Conservation (phyloP, 2,888 invertebrate genomes). For the Tiliacea aurago region DNA sequence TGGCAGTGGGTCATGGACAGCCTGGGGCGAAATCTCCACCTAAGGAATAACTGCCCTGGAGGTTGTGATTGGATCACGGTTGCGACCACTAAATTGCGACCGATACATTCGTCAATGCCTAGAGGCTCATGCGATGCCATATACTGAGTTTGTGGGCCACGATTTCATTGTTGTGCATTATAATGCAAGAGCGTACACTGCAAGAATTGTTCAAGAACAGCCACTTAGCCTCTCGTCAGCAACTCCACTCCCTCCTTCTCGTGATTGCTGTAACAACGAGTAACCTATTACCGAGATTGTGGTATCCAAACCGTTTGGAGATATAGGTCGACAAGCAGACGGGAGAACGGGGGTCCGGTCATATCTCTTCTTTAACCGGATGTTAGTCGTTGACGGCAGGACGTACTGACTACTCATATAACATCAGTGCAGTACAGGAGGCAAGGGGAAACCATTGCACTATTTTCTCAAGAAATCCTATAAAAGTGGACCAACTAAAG, state of each 20-base stretch:
- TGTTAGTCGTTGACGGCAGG: not conserved
- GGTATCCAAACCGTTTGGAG: not conserved
- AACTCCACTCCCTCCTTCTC: not conserved
- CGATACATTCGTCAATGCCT: no score
- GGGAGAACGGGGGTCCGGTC: not conserved
- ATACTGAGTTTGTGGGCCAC: no score
- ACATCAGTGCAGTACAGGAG: not conserved
- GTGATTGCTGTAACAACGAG: not conserved
- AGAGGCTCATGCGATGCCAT: no score
- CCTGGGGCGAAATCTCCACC: no score
- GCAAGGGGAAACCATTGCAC: not conserved
- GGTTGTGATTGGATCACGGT: no score
- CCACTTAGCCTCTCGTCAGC: no score
- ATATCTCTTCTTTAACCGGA: not conserved
- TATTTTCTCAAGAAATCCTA: not conserved
- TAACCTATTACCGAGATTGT: not conserved
- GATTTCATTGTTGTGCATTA: no score
- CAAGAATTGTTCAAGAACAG: no score
- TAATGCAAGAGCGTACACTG: no score
- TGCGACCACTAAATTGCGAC: no score
- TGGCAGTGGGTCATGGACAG: no score
- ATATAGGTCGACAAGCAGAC: not conserved
- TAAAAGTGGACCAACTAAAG: not conserved
- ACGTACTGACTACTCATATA: not conserved
- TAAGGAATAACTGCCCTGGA: no score